A percentile compares a stretch with the other conserved stretches of the same genome.
Conservation (phyloP, 2,797 vertebrate genomes). For the Lepus townsendii region DNA sequence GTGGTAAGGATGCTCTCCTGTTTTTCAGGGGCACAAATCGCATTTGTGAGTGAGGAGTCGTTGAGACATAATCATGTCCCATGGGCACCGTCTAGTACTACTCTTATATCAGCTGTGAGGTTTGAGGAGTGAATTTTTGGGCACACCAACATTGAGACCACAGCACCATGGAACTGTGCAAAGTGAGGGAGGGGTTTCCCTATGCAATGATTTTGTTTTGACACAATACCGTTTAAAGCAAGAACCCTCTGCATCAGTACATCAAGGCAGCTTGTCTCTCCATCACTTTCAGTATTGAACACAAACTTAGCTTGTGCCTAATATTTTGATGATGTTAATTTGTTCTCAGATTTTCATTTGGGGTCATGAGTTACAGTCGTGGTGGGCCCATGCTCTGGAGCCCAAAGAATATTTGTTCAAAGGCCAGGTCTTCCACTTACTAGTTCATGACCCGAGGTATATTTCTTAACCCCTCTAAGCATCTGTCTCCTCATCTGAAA, state of each 20-base stretch:
- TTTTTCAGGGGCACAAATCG: neutral
- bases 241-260: neutral
- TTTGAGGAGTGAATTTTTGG: neutral
- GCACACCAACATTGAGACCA: neutral
- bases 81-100: neutral
- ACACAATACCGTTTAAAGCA: neutral
- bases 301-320: neutral
- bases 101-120: neutral
- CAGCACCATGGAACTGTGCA: neutral
- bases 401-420: neutral
- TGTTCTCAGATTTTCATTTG: neutral
- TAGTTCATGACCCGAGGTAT: neutral
- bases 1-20: neutral
- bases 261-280: neutral
- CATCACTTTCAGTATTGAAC: neutral
- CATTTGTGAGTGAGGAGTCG: no score
- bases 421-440: neutral
- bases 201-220: no score
- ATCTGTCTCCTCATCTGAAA: neutral
- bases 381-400: neutral
- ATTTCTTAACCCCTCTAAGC: neutral
- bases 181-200: accelerated
- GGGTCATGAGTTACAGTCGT: neutral
- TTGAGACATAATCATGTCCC: neutral
- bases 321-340: neutral